Conservation (phyloP, 2,113 vertebrate species). For the Uropsilus gracilis region DNA sequence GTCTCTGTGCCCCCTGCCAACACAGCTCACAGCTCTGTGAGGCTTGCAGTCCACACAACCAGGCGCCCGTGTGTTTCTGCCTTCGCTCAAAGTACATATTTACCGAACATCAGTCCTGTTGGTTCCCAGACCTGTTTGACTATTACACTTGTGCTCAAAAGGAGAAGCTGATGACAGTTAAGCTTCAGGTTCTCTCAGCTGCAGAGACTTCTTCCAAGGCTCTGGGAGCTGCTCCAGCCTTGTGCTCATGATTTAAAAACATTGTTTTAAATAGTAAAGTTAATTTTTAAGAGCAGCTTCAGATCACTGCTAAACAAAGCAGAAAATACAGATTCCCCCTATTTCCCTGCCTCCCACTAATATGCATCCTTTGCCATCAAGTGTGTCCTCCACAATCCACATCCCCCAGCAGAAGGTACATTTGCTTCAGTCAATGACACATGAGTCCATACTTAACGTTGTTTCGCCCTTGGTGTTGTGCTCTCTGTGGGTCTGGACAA, state of each 20-base stretch:
- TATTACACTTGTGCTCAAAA: not conserved
- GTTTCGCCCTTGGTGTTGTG: not conserved
- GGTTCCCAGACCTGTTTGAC: not conserved
- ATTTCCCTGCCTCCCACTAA: rapidly evolving
- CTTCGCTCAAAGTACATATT: not conserved
- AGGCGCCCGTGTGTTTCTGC: not conserved
- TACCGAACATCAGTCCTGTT: not conserved
- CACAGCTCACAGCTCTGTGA: rapidly evolving
- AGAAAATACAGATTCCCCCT: not conserved
- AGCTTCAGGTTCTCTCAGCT: not conserved
- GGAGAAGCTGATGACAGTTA: not conserved
- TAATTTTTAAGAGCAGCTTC: not conserved
- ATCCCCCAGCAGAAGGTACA: not conserved
- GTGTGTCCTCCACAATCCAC: no score
- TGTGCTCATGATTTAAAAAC: not conserved
- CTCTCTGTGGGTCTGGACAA: not conserved
- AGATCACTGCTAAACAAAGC: not conserved
- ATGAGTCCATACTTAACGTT: no score
- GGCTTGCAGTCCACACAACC: no score
- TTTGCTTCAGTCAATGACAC: not conserved
- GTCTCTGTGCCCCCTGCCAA: not conserved
- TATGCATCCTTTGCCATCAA: no score
- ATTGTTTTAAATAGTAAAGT: not conserved
- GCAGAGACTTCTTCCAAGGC: not conserved
- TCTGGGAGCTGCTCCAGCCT: not conserved